A percentile compares a stretch with the other conserved stretches of the same genome.
phyloP scores from a whole-genome alignment of 1,140 invertebrate genomes.

The Heliconius nattereri region DNA sequence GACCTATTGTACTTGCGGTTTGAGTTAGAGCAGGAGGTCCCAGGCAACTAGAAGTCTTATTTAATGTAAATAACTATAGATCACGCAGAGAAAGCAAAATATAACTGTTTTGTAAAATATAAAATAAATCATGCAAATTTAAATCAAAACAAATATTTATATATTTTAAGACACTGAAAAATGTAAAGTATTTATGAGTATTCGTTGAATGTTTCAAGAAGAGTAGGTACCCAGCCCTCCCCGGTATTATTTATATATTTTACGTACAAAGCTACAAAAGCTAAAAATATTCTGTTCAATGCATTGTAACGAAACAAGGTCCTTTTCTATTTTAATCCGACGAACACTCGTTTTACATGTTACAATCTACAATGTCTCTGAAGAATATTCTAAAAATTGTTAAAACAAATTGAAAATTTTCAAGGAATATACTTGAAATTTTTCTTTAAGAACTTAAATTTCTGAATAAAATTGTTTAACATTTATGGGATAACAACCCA shows the following conservation, averaged over 20 bases:
- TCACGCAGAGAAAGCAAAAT: no score
- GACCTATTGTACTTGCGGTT: no score
- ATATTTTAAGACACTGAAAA: no score
- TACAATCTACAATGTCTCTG: not conserved
- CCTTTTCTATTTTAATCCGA: constrained; percentile 7
- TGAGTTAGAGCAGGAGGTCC: no score
- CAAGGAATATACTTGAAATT: not conserved
- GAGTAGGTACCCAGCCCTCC: not conserved
- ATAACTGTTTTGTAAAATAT: no score
- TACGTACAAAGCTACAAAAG: not conserved
- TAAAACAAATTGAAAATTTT: not conserved
- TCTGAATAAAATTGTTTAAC: not conserved
- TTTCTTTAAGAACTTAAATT: not conserved
- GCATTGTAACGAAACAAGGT: not conserved
- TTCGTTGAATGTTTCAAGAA: not conserved
- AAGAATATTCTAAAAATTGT: not conserved
- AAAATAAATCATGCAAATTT: no score
- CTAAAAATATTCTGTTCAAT: constrained; percentile 1
- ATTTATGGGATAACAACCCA: not conserved
- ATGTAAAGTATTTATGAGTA: not conserved
- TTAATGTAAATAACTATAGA: no score
- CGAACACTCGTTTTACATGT: constrained; percentile 6
- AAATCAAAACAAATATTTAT: no score
- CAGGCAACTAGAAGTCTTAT: no score
- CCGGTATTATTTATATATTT: not conserved